These are phyloP conservation scores for Prunella himalayana DNA, from an alignment of 2,113 vertebrate species.

Conservation along the genomic window DNA sequence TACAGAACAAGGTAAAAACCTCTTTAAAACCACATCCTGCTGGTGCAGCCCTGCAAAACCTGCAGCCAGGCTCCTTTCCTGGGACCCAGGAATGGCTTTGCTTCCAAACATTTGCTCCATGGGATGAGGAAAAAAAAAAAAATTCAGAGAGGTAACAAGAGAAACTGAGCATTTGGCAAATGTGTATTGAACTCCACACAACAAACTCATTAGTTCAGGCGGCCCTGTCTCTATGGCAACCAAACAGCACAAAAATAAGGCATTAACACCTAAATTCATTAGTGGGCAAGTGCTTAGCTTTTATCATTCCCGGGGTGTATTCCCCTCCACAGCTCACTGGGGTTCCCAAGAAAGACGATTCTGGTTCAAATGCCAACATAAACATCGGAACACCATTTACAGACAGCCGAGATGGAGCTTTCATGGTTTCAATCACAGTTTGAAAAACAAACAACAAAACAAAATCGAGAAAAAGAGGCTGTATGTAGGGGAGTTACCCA, in stretches of 20 bases:
- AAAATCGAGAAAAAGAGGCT: neutral
- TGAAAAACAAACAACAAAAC: neutral
- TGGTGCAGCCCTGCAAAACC: neutral
- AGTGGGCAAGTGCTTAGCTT: neutral
- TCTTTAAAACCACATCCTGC: neutral
- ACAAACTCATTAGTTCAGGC: constrained; percentile 51
- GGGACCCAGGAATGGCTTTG: neutral
- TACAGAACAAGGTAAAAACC: neutral
- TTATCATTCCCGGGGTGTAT: neutral
- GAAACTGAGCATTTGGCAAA: constrained; percentile 38
- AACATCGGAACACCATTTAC: neutral
- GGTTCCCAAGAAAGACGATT: neutral
- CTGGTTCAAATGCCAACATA: constrained; percentile 5
- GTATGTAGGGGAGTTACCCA: neutral
- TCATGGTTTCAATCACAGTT: neutral
- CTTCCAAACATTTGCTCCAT: neutral
- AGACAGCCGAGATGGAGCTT: neutral
- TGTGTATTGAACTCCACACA: constrained; percentile 19
- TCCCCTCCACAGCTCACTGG: neutral
- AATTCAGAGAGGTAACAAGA: neutral
- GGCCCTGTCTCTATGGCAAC: constrained; percentile 57
- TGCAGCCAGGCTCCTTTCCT: neutral
- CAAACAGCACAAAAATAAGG: constrained; percentile 58
- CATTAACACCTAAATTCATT: constrained; percentile 34
- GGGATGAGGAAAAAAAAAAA: neutral